phyloP scores from a whole-genome alignment of 2,888 invertebrate genomes.

The Thecophora atra region DNA sequence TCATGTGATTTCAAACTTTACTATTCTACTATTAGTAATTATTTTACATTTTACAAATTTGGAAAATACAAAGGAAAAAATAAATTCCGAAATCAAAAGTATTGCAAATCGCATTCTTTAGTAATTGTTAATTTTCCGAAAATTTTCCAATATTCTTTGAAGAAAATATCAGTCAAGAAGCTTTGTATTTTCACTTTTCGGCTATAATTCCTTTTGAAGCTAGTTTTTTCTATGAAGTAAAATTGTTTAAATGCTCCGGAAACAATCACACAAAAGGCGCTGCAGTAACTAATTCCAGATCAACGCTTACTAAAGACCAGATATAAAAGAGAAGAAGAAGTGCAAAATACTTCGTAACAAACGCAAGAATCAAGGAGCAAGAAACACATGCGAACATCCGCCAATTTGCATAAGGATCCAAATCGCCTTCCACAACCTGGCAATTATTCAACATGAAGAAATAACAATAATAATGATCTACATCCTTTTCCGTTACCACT shows the following conservation, averaged over 20 bases:
- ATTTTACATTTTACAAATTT: no score
- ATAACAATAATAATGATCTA: conserved; percentile 53
- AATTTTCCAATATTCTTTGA: no score
- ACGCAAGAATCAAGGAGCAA: conserved; percentile 37
- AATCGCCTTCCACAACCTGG: conserved; percentile 21
- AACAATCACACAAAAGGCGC: conserved; percentile 9
- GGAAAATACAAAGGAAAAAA: no score
- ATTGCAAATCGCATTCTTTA: no score
- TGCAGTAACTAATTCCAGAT: neutral
- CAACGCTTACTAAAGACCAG: neutral
- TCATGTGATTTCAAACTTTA: neutral
- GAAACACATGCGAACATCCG: conserved; percentile 37
- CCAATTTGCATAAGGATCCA: conserved; percentile 2
- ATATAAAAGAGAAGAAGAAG: neutral
- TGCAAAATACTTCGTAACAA: neutral
- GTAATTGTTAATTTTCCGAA: no score
- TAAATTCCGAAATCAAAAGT: no score
- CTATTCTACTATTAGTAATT: neutral
- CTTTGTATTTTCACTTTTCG: neutral
- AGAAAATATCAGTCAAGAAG: no score
- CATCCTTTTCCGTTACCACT: conserved; percentile 45
- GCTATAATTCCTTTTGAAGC: no score
- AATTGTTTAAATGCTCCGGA: neutral
- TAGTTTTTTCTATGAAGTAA: neutral
- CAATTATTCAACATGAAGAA: conserved; percentile 55